Conservation (phyloP, 1,140 invertebrate species). For the Mamestra configurata region DNA sequence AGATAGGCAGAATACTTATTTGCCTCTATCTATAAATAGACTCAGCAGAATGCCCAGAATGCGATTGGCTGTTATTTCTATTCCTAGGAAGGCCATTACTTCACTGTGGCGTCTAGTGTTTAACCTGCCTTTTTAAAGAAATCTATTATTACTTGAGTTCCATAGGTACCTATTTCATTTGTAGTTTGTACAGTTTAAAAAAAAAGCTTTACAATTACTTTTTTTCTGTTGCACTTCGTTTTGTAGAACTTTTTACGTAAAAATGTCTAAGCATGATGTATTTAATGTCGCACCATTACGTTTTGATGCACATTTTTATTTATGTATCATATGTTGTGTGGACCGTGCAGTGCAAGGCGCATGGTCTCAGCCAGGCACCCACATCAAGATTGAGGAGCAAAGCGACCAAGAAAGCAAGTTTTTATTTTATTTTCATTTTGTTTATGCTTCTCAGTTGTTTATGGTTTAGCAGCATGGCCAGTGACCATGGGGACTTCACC, state of each 20-base stretch:
- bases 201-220: background rate
- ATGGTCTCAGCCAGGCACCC: conserved; percentile 56
- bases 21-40: too few relatives aligned
- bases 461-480: background rate
- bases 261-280: conserved; percentile 23
- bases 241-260: background rate
- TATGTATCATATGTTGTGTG: conserved; percentile 48
- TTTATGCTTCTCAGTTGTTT: conserved; percentile 45
- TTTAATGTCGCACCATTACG: conserved; percentile 56
- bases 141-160: too few relatives aligned
- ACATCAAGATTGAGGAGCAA: conserved; percentile 70
- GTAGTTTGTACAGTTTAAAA: background rate
- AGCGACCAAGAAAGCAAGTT: conserved; percentile 84
- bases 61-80: too few relatives aligned
- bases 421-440: conserved; percentile 66
- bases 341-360: conserved; percentile 66
- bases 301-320: conserved; percentile 31
- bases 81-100: too few relatives aligned
- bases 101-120: too few relatives aligned
- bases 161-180: background rate
- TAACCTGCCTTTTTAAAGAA: background rate
- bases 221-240: background rate
- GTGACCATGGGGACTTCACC: background rate
- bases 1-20: too few relatives aligned
- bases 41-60: too few relatives aligned